phyloP scores from a whole-genome alignment of 1,140 invertebrate species.

The Coboldia fuscipes region DNA sequence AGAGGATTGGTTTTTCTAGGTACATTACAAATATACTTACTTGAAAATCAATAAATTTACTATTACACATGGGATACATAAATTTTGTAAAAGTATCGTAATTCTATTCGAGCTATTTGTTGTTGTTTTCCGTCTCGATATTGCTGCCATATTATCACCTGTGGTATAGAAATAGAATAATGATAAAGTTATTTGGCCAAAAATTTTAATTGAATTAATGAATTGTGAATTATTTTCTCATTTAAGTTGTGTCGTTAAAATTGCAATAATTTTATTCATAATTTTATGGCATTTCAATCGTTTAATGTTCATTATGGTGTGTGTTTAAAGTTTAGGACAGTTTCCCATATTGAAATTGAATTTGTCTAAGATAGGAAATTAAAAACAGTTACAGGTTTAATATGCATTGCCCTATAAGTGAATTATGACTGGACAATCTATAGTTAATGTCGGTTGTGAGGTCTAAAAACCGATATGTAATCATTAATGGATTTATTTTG shows the following conservation, averaged over 20 bases:
- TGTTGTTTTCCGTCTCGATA: slow-evolving; percentile 20
- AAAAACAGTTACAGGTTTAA: no score
- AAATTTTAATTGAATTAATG: slow-evolving; percentile 8
- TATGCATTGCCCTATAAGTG: no score
- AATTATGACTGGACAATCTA: neutral
- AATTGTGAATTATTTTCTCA: slow-evolving; percentile 3
- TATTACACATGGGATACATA: slow-evolving; percentile 18
- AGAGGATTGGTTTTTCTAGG: no score
- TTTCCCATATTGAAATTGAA: neutral
- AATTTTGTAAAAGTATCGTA: slow-evolving; percentile 18
- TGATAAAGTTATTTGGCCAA: neutral
- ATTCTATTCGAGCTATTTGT: slow-evolving; percentile 21
- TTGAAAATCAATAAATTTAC: slow-evolving; percentile 18
- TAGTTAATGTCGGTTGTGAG: neutral
- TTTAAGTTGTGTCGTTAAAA: slow-evolving; percentile 6
- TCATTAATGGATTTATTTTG: no score
- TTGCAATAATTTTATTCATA: slow-evolving; percentile 1
- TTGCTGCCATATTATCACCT: slow-evolving; percentile 23
- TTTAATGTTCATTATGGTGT: neutral
- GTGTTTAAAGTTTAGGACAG: neutral
- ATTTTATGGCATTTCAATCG: slow-evolving; percentile 9
- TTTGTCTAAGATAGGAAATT: neutral
- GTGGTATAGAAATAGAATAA: slow-evolving; percentile 9
- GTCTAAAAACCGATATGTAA: no score
- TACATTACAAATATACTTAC: no score